phyloP scores from a whole-genome alignment of 1,140 invertebrate genomes.

The Aphidius gifuensis region DNA sequence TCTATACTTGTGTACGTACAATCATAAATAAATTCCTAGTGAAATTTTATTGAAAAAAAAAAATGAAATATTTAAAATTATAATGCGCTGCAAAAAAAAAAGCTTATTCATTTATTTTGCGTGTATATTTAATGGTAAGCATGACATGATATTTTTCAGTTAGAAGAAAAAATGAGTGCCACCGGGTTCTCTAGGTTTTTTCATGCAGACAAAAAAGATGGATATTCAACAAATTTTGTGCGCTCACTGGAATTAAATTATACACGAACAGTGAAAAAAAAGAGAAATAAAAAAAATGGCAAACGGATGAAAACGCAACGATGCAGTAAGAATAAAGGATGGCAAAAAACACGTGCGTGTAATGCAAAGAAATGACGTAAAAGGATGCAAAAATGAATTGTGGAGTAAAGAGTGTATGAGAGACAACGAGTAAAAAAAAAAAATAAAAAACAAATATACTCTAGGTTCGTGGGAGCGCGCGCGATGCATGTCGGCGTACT shows the following conservation, averaged over 20 bases:
- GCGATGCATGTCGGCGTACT: conserved; percentile 44
- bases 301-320: conserved; percentile 27
- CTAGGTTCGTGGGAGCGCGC: conserved; percentile 32
- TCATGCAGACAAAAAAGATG: conserved; percentile 14
- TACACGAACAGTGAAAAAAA: conserved; percentile 34
- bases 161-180: too few species aligned
- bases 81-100: background rate
- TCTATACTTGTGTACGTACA: too few species aligned
- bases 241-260: conserved; percentile 38
- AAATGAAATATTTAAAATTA: conserved; percentile 2
- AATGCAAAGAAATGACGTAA: conserved; percentile 1
- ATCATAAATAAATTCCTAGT: too few species aligned
- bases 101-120: background rate
- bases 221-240: conserved; percentile 23
- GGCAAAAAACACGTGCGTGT: background rate
- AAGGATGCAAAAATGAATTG: background rate
- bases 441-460: background rate
- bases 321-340: conserved; percentile 1
- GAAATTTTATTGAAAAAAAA: background rate
- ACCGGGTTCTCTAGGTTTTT: too few species aligned
- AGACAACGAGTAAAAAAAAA: conserved; percentile 5
- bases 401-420: background rate
- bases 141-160: too few species aligned
- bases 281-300: background rate
- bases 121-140: too few species aligned